Evolutionary conservation across 2,797 vertebrate genomes (phyloP).

Genomic region (Pangasius krempfi): DNA sequence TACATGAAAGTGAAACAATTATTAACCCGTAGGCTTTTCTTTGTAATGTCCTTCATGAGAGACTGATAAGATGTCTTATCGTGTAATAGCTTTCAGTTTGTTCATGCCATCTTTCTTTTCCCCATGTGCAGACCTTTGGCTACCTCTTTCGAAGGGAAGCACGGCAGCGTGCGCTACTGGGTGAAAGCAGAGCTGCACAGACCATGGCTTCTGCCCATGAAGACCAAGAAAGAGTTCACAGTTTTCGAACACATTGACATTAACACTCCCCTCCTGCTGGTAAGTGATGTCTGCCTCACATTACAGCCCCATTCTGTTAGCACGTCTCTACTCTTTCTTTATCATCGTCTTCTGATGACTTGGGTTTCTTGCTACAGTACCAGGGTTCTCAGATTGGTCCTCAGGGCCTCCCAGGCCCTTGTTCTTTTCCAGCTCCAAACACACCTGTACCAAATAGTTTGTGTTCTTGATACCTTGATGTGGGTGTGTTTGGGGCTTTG

Average conservation of each 20-base stretch:
- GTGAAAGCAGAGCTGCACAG: conserved; percentile 95
- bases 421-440: neutral
- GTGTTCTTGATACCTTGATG: neutral
- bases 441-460: neutral
- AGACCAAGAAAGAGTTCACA: conserved; percentile 98
- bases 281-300: conserved; percentile 68
- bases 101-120: conserved; percentile 15
- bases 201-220: conserved; percentile 94
- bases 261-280: conserved; percentile 97
- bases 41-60: neutral
- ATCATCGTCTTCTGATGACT: neutral
- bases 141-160: conserved; percentile 98
- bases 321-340: neutral
- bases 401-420: neutral
- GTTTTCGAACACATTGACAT: conserved; percentile 99
- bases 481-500: conserved; percentile 11
- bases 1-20: neutral
- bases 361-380: neutral
- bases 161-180: conserved; percentile 97
- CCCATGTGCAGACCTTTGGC: conserved; percentile 87
- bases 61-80: neutral
- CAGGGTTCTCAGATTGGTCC: neutral
- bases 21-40: neutral
- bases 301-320: neutral
- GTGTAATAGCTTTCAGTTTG: neutral